Conservation (phyloP, 2,113 vertebrate genomes). For the Haliaeetus leucogaster region DNA sequence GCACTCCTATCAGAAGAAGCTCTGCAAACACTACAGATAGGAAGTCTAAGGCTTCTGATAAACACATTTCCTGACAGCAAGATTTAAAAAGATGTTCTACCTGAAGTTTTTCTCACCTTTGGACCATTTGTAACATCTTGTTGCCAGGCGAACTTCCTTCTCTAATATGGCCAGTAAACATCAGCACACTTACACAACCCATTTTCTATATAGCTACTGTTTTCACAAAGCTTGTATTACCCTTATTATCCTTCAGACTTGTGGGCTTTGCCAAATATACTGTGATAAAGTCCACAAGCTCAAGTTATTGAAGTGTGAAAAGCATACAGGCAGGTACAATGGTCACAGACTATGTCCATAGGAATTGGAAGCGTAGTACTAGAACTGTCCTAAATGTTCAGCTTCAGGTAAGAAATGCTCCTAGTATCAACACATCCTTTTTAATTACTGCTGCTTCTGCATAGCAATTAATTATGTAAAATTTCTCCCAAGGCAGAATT, state of each 20-base stretch:
- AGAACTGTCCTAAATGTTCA: neutral
- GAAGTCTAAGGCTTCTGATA: neutral
- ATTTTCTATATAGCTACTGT: neutral
- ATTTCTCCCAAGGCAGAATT: conserved; percentile 2
- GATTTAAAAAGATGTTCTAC: neutral
- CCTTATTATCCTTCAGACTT: neutral
- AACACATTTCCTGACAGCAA: neutral
- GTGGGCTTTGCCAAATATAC: neutral
- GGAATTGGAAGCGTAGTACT: neutral
- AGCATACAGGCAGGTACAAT: neutral
- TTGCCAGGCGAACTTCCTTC: neutral
- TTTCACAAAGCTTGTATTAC: neutral
- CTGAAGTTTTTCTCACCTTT: neutral
- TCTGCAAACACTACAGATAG: neutral
- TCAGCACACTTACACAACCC: neutral
- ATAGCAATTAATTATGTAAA: neutral
- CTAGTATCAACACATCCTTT: neutral
- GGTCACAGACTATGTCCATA: neutral
- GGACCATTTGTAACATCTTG: neutral
- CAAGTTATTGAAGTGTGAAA: neutral
- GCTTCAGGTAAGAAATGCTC: neutral
- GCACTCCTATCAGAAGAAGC: neutral
- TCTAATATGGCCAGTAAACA: neutral
- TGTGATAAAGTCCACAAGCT: neutral
- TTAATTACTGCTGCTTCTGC: conserved; percentile 2